phyloP scores from a whole-genome alignment of 2,113 vertebrate genomes.

The Furnarius figulus region DNA sequence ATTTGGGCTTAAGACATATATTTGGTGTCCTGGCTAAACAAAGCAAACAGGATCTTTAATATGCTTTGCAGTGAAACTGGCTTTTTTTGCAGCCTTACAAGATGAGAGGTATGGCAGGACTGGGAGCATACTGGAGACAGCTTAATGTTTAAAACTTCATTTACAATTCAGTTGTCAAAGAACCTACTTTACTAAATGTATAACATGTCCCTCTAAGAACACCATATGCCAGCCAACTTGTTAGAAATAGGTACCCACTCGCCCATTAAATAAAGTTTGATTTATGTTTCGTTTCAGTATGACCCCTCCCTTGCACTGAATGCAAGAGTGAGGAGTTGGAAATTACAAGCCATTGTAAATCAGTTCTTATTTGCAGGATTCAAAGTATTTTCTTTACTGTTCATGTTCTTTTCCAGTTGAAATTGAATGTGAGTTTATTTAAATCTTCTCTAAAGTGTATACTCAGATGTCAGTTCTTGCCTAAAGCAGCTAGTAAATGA shows the following conservation, averaged over 20 bases:
- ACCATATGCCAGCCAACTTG: neutral
- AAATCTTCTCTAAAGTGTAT: neutral
- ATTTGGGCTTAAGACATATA: neutral
- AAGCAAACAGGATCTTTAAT: neutral
- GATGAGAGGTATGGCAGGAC: neutral
- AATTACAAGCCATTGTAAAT: neutral
- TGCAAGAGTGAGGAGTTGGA: neutral
- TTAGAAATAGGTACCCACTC: neutral
- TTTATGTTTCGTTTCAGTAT: neutral
- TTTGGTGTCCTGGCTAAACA: neutral
- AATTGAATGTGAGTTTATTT: neutral
- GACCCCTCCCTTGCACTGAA: neutral
- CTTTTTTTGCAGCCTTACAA: neutral
- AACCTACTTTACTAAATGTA: neutral
- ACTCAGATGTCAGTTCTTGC: conserved; percentile 11
- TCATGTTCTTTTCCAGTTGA: neutral
- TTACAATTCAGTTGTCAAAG: neutral
- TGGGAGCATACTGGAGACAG: neutral
- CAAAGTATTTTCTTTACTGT: neutral
- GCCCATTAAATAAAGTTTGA: neutral
- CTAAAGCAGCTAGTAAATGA: neutral
- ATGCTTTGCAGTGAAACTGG: neutral
- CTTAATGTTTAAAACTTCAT: neutral
- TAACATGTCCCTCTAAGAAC: neutral
- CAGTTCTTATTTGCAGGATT: neutral